Evolutionary conservation across 2,113 vertebrate genomes (phyloP), one percentile per base, ranked within the genome.

Genomic region (Lontra canadensis): DNA sequence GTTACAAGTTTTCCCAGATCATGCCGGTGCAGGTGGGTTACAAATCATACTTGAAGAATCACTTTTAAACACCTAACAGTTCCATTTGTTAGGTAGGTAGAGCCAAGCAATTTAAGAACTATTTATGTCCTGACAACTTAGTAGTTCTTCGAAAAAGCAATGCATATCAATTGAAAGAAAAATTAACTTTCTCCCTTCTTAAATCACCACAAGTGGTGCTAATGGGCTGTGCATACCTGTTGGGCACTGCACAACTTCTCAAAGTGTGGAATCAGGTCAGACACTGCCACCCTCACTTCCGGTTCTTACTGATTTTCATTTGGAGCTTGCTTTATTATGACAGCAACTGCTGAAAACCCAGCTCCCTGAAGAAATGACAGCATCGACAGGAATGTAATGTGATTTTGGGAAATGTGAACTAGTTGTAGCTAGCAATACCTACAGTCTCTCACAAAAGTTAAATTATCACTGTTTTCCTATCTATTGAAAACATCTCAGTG

Each of bases 211-310:
- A 29, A 55, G 13, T 6, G 67, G 20, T 42, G 18, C 12, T 85
- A 59, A 6, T 59, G 39, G 39, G 29, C 4, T 2, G 0, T 13
- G n/a, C 0, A 3, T 29, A 55, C 63, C 4, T 39, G 13, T 34
- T 65, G 89, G 34, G 39, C 42, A 14, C 42, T 10, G 15, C 7
- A 10, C n/a, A 47, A 8, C 15, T 47, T 89, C 81, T 82, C 81
- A 87, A 74, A 90, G 65, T 29, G 42, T 29, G 42, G 21, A 39
- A 55, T 52, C 65, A 61, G 49, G 49, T 44, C 23, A 44, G 29
- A 52, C 47, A 7, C n/a, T 0, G 29, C 29, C 29, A 36, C 18
- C 14, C 6, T 55, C 23, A 55, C 21, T 69, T 44, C 47, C 74
- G 39, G 29, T 21, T 92, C 85, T 34, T 34, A 11, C 0, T 15